Conservation (phyloP, 2,113 vertebrate genomes). For the Oryzias javanicus region DNA sequence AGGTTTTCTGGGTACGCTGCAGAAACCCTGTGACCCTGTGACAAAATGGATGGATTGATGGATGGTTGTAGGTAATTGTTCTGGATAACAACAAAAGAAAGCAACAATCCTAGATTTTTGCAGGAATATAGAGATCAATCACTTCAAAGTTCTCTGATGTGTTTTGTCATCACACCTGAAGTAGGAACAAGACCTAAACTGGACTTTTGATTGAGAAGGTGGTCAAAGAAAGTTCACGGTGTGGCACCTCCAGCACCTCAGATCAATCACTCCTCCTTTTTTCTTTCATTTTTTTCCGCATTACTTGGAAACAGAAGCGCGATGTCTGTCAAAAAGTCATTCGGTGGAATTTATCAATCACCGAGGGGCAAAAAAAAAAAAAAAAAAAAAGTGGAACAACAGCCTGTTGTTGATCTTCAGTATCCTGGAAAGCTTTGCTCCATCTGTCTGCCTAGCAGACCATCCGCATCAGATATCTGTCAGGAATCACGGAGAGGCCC, state of each 20-base stretch:
- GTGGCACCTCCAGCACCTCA: slow-evolving; percentile 21
- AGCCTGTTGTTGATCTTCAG: slow-evolving; percentile 40
- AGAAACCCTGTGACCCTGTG: too few species aligned
- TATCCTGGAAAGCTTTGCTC: slow-evolving; percentile 53
- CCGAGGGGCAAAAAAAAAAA: slow-evolving; percentile 23
- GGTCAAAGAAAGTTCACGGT: slow-evolving; percentile 53
- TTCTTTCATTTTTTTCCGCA: slow-evolving; percentile 4
- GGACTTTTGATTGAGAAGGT: slow-evolving; percentile 48
- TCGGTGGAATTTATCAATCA: slow-evolving; percentile 56
- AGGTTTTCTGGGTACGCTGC: too few species aligned
- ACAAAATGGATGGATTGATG: too few species aligned
- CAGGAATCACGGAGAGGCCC: slow-evolving; percentile 64
- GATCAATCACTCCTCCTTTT: slow-evolving; percentile 22
- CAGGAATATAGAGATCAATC: slow-evolving; percentile 45
- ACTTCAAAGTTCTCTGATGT: slow-evolving; percentile 42
- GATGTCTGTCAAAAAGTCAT: slow-evolving; percentile 55
- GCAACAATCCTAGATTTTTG: slow-evolving; percentile 20
- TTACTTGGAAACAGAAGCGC: slow-evolving; percentile 29
- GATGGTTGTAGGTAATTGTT: slow-evolving; percentile 14
- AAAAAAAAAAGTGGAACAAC: slow-evolving; percentile 40
- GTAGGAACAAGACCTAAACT: slow-evolving; percentile 26
- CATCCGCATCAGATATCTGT: slow-evolving; percentile 52
- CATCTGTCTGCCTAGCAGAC: slow-evolving; percentile 56
- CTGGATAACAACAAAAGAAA: slow-evolving; percentile 43
- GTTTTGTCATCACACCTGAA: slow-evolving; percentile 33